These are phyloP conservation scores for Tamandua tetradactyla DNA, from an alignment of 2,797 vertebrate species.

Conservation along the genomic window DNA sequence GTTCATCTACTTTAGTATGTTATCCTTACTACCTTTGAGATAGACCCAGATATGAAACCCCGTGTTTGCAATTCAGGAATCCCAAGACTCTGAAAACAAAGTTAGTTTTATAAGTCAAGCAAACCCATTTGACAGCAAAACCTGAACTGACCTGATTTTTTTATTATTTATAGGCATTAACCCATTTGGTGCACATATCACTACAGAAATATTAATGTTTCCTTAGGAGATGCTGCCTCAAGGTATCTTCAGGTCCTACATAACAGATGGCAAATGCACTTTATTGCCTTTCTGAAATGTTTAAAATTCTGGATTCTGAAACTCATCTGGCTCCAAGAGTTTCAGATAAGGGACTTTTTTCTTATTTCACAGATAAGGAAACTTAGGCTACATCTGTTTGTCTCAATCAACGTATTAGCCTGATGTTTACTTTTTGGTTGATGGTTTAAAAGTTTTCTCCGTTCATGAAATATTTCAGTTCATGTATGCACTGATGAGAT, in stretches of 20 bases:
- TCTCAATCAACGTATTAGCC: not conserved
- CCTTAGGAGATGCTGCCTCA: not conserved
- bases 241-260: not conserved
- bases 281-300: slow-evolving; percentile 36
- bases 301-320: slow-evolving; percentile 27
- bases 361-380: not conserved
- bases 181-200: not conserved
- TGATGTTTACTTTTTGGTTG: not conserved
- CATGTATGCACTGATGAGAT: slow-evolving; percentile 33
- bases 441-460: not conserved
- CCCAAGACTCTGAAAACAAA: slow-evolving; percentile 40
- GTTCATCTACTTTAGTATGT: not conserved
- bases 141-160: not conserved
- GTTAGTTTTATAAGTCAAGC: not conserved
- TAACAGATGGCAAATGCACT: not conserved
- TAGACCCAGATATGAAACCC: not conserved
- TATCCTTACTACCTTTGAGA: not conserved
- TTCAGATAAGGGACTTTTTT: not conserved
- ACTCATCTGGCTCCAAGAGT: not conserved
- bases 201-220: slow-evolving; percentile 11
- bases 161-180: not conserved
- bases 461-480: slow-evolving; percentile 29
- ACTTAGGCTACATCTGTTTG: not conserved
- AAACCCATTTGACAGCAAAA: slow-evolving; percentile 40
- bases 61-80: slow-evolving; percentile 27